Base-by-base conservation (phyloP, 2,797 vertebrate species). In the Pogoniulus pusillus region DNA sequence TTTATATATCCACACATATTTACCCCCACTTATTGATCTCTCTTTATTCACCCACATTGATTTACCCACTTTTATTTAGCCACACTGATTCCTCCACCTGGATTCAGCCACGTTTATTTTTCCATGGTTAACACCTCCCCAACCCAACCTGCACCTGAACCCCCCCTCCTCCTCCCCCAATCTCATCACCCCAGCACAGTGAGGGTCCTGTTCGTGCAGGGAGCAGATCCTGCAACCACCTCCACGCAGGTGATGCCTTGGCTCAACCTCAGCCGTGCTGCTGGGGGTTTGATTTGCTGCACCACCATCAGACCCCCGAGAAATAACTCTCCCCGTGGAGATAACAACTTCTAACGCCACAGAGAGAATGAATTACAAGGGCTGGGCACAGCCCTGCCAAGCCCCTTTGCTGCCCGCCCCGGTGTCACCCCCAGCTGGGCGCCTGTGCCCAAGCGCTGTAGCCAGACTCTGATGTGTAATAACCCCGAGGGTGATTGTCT, bases 191-290 rank as follows among this genome's bases (percentile, higher is more conserved):
- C 1, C 0, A 43, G 41, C 24, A 4, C 27, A 9, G 30, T 5
- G 15, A 6, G 41, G 15, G 41, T 41, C 16, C 34, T 19, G 16
- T 13, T 39, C 34, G 0, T 2, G 30, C 23, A 12, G 2, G 23
- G 10, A 9, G 9, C 41, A 74, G 23, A 49, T n/a, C 71, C 71
- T 47, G 30, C 45, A 47, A 12, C 64, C 45, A 8, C 37, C 2
- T 0, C 39, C 3, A 0, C 19, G 1, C 4, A 6, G 11, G 12
- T 12, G 18, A 37, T 12, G 7, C 7, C 26, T 14, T 4, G 5
- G 6, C 2, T 8, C 0, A 29, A n/a, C 45, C 1, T 0, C 5
- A 34, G 19, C 24, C 1, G 0, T 29, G 34, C 24, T 9, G 16
- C 22, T 6, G 0, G 3, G 39, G 24, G 2, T 60, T 30, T 55